phyloP scores from a whole-genome alignment of 2,888 invertebrate genomes.

The Polia nebulosa region DNA sequence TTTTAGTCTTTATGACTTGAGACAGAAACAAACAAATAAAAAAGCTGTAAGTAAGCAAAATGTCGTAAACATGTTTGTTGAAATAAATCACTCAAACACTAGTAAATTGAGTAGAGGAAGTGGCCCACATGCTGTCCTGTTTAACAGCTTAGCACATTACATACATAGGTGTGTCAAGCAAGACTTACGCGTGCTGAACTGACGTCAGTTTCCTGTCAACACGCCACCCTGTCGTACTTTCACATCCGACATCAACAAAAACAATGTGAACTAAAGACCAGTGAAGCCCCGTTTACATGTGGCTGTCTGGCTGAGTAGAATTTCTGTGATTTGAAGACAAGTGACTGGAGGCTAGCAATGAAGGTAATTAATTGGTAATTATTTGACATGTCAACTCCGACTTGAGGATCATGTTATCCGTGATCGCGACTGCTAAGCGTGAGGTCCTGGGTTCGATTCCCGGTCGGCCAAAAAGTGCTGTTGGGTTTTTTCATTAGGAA shows the following conservation, averaged over 20 bases:
- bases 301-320: background rate
- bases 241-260: constrained; percentile 60
- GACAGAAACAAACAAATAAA: background rate
- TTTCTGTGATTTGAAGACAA: background rate
- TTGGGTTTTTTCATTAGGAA: too few relatives aligned
- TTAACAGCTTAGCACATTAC: constrained; percentile 54
- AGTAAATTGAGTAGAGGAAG: constrained; percentile 44
- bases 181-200: constrained; percentile 48
- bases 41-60: background rate
- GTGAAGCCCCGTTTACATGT: constrained; percentile 39
- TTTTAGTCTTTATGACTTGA: background rate
- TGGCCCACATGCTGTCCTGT: constrained; percentile 42
- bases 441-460: too few relatives aligned
- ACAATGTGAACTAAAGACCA: constrained; percentile 49
- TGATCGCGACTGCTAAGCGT: too few relatives aligned
- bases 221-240: constrained; percentile 57
- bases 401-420: too few relatives aligned
- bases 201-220: constrained; percentile 58
- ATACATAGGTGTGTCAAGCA: constrained; percentile 44
- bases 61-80: background rate
- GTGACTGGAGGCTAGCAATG: background rate
- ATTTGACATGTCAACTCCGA: background rate
- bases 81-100: constrained; percentile 29
- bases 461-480: too few relatives aligned
- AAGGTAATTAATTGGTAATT: background rate